Base-by-base conservation (phyloP, 2,797 vertebrate species). In the Agapornis canus region DNA sequence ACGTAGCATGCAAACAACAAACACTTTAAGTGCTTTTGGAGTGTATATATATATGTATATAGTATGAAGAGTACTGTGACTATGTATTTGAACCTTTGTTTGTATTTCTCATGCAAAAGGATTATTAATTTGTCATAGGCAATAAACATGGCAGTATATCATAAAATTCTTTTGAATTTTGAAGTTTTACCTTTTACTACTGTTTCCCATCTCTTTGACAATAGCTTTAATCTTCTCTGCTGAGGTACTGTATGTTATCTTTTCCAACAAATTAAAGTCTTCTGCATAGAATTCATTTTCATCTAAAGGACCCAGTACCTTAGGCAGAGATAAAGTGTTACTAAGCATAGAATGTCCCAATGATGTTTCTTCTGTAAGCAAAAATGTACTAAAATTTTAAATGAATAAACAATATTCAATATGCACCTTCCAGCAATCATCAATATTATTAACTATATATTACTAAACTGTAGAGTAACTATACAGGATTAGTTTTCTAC, bases 211-310 rank as follows among this genome's bases (percentile, higher is more conserved):
- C 97, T 98, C 98, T 97, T 99, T 99, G 95, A 99, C 98, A 97
- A 98, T 92, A 91, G 92, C 96, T 98, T 98, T 98, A 97, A 99
- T 98, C 97, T 99, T 99, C 82, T 99, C 98, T 47, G 98, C 98
- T 73, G 98, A 99, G 75, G 98, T 97, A 86, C 97, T 98, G 68
- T 98, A 98, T 9, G 98, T 98, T 94, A 99, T 98, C 97, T 98
- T 99, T 97, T 99, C 99, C 96, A 99, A 97, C 95, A 99, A 98
- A 89, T 97, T 97, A 93, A 99, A 99, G 97, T 99, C 99, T 97
- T 99, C 99, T 68, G 94, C 71, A 89, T 95, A 97, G 87, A 99
- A 98, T 90, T 98, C 98, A 72, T 98, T 97, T 94, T 98, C 98
- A 90, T 96, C 94, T 96, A 99, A 97, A 40, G 98, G 98, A 51